phyloP scores from a whole-genome alignment of 2,888 invertebrate species.

The Hipparchia semele region DNA sequence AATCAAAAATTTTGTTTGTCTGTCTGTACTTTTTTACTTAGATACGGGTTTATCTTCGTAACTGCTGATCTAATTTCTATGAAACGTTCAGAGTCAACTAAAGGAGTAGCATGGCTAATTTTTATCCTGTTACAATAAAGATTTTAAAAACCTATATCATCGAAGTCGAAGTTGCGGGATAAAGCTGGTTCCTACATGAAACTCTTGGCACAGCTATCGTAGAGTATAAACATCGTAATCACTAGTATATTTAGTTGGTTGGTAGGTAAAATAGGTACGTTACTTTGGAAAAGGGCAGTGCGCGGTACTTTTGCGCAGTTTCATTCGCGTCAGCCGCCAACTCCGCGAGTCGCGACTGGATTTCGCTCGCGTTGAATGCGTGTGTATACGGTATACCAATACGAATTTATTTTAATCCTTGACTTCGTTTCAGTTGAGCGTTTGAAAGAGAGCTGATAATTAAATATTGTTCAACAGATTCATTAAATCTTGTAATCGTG shows the following conservation, averaged over 20 bases:
- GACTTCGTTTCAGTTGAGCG: slow-evolving; percentile 14
- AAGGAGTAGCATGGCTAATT: too few relatives aligned
- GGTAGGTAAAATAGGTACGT: slow-evolving; percentile 38
- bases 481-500: background rate
- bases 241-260: slow-evolving; percentile 18
- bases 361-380: slow-evolving; percentile 27
- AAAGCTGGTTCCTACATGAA: background rate
- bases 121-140: too few relatives aligned
- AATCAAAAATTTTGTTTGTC: too few relatives aligned
- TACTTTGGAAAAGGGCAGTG: slow-evolving; percentile 45
- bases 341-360: slow-evolving; percentile 22
- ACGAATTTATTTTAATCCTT: slow-evolving; percentile 21
- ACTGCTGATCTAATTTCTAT: too few relatives aligned
- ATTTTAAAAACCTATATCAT: too few relatives aligned
- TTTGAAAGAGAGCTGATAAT: background rate
- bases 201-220: slow-evolving; percentile 24
- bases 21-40: too few relatives aligned
- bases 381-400: slow-evolving; percentile 19
- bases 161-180: too few relatives aligned
- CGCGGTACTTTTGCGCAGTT: slow-evolving; percentile 51
- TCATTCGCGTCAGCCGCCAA: background rate
- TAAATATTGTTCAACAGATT: background rate
- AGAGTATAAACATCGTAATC: slow-evolving; percentile 45
- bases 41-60: too few relatives aligned
- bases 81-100: too few relatives aligned